Percentiles rank a stretch among this genome's conserved stretches.
Evolutionary conservation across 2,888 invertebrate species (phyloP).

Genomic region (Pandemis heparana): DNA sequence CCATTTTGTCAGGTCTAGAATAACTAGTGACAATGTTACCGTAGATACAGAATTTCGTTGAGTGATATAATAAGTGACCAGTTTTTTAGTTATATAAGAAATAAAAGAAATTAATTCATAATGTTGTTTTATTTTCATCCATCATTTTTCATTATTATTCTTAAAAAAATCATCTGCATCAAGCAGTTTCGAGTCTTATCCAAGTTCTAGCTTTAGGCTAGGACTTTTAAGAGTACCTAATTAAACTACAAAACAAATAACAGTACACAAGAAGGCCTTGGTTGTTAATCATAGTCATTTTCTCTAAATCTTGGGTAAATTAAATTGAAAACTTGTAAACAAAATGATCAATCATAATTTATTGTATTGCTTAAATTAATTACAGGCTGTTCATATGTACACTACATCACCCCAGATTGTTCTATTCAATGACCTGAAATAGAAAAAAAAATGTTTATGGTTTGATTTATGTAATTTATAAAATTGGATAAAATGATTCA

Average conservation of each 20-base stretch:
- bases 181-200: too few species aligned
- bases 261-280: too few species aligned
- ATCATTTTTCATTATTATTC: background rate
- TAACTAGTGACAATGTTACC: background rate
- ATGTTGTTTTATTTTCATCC: slow-evolving; percentile 33
- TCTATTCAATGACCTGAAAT: slow-evolving; percentile 61
- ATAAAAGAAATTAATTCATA: slow-evolving; percentile 45
- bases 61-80: slow-evolving; percentile 45
- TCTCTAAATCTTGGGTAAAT: slow-evolving; percentile 11
- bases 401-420: slow-evolving; percentile 46
- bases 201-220: too few species aligned
- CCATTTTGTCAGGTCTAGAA: background rate
- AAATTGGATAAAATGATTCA: too few species aligned
- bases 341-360: slow-evolving; percentile 45
- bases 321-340: slow-evolving; percentile 12
- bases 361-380: slow-evolving; percentile 61
- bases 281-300: background rate
- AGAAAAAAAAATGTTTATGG: slow-evolving; percentile 34
- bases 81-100: slow-evolving; percentile 41
- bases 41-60: slow-evolving; percentile 38
- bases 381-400: slow-evolving; percentile 64
- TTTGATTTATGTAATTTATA: background rate
- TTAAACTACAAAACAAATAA: too few species aligned
- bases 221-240: too few species aligned
- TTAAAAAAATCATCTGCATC: background rate